phyloP scores from a whole-genome alignment of 2,113 vertebrate genomes.

The Helogale parvula region DNA sequence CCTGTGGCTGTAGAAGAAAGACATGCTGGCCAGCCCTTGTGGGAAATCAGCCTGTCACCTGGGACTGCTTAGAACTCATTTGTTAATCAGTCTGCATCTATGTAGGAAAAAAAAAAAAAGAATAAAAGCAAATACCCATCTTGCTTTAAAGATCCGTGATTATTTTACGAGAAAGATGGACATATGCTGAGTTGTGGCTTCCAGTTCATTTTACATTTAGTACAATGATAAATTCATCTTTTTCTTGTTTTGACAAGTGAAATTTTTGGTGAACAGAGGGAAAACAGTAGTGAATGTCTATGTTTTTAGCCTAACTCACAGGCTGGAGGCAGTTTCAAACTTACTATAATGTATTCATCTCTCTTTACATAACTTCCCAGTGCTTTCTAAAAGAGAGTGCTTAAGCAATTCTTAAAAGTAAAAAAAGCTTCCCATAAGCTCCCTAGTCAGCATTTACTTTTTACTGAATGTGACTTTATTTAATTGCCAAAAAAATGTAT shows the following conservation, averaged over 20 bases:
- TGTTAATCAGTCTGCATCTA: neutral
- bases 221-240: slow-evolving; percentile 48
- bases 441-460: slow-evolving; percentile 57
- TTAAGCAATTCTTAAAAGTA: slow-evolving; percentile 50
- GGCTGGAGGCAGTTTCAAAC: slow-evolving; percentile 62
- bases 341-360: slow-evolving; percentile 48
- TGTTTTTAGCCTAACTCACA: slow-evolving; percentile 48
- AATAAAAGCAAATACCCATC: neutral
- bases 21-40: neutral
- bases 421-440: slow-evolving; percentile 41
- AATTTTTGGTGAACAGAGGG: slow-evolving; percentile 57
- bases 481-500: slow-evolving; percentile 9
- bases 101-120: neutral
- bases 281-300: slow-evolving; percentile 24
- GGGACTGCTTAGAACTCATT: neutral
- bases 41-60: neutral
- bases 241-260: slow-evolving; percentile 66
- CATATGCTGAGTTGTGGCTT: neutral
- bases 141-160: slow-evolving; percentile 13
- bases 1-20: neutral
- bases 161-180: neutral
- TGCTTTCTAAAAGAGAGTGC: slow-evolving; percentile 56
- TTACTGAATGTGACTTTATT: slow-evolving; percentile 32
- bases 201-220: slow-evolving; percentile 57
- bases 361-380: slow-evolving; percentile 49